Percentiles rank a stretch among this genome's conserved stretches.
These are phyloP conservation scores for Idaea dimidiata DNA, from an alignment of 2,888 invertebrate genomes.

Conservation along the genomic window DNA sequence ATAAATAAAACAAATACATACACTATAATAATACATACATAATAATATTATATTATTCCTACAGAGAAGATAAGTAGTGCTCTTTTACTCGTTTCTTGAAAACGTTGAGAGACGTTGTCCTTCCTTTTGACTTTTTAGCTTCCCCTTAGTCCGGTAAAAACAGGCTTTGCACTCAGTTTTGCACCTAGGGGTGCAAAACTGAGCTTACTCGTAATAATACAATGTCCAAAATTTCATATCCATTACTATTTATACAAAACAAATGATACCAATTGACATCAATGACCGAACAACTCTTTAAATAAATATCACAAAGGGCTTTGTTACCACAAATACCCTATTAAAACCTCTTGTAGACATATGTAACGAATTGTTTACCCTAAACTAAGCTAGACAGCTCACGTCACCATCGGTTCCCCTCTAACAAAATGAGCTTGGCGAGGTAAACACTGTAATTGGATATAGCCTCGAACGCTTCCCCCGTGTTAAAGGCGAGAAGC, in stretches of 20 bases:
- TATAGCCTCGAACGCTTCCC: constrained; percentile 35
- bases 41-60: too few species aligned
- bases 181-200: too few species aligned
- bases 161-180: too few species aligned
- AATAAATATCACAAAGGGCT: neutral
- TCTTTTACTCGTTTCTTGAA: too few species aligned
- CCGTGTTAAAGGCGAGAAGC: constrained; percentile 28
- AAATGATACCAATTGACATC: neutral
- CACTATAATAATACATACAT: too few species aligned
- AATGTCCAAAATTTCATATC: too few species aligned
- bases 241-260: neutral
- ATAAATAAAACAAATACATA: too few species aligned
- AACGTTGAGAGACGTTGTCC: too few species aligned
- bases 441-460: constrained; percentile 52
- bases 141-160: too few species aligned
- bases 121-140: too few species aligned
- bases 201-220: too few species aligned
- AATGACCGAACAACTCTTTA: neutral
- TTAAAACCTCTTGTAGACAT: constrained; percentile 18
- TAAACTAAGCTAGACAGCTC: constrained; percentile 34
- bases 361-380: constrained; percentile 30
- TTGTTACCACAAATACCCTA: neutral
- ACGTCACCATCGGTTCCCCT: constrained; percentile 43
- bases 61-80: too few species aligned
- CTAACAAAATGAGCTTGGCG: constrained; percentile 42